These are phyloP conservation scores for Stegastes partitus DNA, from an alignment of 2,113 vertebrate species.

Conservation along the genomic window DNA sequence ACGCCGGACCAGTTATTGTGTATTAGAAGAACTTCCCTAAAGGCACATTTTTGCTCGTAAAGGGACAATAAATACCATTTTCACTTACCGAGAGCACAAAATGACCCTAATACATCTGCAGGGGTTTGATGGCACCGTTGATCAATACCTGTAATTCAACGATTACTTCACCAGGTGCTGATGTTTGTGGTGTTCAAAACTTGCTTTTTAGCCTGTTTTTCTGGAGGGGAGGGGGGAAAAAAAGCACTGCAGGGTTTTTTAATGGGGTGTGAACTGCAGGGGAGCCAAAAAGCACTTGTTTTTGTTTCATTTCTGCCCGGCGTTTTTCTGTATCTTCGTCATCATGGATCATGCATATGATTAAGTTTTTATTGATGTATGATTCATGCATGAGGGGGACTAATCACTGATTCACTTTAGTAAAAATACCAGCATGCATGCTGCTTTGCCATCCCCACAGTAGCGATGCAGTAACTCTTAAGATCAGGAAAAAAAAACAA, in stretches of 20 bases:
- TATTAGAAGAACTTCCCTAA: slow-evolving; percentile 23
- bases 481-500: no score
- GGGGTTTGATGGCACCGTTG: slow-evolving; percentile 21
- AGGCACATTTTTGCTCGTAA: slow-evolving; percentile 23
- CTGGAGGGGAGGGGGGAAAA: no score
- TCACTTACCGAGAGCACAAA: slow-evolving; percentile 23
- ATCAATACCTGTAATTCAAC: slow-evolving; percentile 54
- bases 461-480: no score
- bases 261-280: background rate
- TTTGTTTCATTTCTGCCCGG: no score
- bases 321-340: no score
- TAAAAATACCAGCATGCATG: no score
- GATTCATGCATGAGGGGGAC: no score
- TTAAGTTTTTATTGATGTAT: no score
- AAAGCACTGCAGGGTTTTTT: background rate
- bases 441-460: no score
- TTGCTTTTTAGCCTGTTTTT: background rate
- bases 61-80: slow-evolving; percentile 47
- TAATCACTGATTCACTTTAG: no score
- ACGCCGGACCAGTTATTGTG: slow-evolving; percentile 27
- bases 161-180: slow-evolving; percentile 23
- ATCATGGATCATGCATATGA: no score
- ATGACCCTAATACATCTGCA: slow-evolving; percentile 51
- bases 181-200: slow-evolving; percentile 24
- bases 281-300: no score